phyloP scores from a whole-genome alignment of 2,888 invertebrate genomes.

The Helleia helle region DNA sequence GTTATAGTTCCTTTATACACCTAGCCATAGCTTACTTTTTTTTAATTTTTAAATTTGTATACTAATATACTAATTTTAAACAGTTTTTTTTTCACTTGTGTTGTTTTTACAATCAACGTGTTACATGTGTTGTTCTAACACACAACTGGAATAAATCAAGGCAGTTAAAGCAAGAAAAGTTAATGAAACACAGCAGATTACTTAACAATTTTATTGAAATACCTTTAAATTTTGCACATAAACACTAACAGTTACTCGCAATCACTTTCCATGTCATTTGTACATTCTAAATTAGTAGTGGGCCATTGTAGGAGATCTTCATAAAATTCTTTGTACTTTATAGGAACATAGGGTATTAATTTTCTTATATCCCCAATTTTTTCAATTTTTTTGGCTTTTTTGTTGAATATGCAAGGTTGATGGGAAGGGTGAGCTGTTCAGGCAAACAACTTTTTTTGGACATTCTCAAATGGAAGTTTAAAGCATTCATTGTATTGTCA shows the following conservation, averaged over 20 bases:
- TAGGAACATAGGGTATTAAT: conserved; percentile 2
- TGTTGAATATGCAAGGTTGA: not conserved
- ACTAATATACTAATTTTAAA: too few species aligned
- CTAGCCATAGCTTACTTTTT: too few species aligned
- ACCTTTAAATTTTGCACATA: conserved; percentile 2
- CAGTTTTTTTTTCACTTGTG: too few species aligned
- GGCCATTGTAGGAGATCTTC: conserved; percentile 1
- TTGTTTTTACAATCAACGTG: conserved; percentile 1
- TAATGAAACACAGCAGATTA: conserved; percentile 1
- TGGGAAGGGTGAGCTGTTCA: not conserved
- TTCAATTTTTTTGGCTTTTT: not conserved
- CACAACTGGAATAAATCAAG: not conserved
- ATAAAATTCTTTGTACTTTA: not conserved
- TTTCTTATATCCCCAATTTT: not conserved
- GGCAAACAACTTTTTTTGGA: not conserved
- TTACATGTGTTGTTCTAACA: conserved; percentile 2
- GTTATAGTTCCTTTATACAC: too few species aligned
- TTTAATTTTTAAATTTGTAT: too few species aligned
- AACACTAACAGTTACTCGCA: conserved; percentile 2
- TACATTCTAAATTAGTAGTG: not conserved
- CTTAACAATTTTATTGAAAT: not conserved
- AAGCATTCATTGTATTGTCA: conserved; percentile 2
- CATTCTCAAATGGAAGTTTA: not conserved
- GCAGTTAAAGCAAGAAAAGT: conserved; percentile 1
- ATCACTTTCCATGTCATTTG: conserved; percentile 1